Evolutionary conservation across 2,888 invertebrate species (phyloP), one percentile per base, ranked within the genome.

Genomic region (Achlya flavicornis): DNA sequence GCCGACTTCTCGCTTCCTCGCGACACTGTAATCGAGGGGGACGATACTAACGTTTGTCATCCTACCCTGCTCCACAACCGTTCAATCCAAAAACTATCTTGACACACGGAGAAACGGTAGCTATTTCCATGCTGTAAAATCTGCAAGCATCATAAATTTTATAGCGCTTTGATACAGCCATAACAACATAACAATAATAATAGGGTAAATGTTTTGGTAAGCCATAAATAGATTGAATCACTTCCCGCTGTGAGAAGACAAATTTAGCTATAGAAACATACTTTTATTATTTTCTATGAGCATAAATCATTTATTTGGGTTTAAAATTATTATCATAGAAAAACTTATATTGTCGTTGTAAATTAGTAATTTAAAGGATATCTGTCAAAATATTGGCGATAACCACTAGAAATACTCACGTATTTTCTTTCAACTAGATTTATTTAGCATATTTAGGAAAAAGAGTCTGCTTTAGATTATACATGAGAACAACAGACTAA

Each of bases 181-280:
- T 93, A 93, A 91, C 88, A 88, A 86, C 90, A 84, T 83, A 86
- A 90, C 90, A 92, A 91, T 93, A 92, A 91, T 93, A 93, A 92
- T 92, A 92, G 93, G 92, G 90, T 88, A 93, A 93, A 93, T 93
- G 93, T 93, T 93, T 93, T 93, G 93, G 92, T 92, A 91, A 90
- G 88, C 88, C 91, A 92, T 93, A 92, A 92, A 93, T 92, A 90
- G 89, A 86, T 86, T 87, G 80, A 82, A 85, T 85, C 81, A 82
- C 83, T 77, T 86, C 86, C 87, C 83, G 88, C 87, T 81, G 89
- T 75, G 88, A 74, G 81, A 75, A 78, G 86, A 89, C 88, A 88
- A 89, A 91, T 89, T 89, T 74, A 78, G 79, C 77, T 76, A 84
- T 82, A 60, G 26, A 60, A 41, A 43, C 19, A 53, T 53, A 80